A percentile compares a stretch with the other conserved stretches of the same genome.
These are phyloP conservation scores for Mythimna lalbum DNA, from an alignment of 2,888 invertebrate genomes.

Conservation along the genomic window DNA sequence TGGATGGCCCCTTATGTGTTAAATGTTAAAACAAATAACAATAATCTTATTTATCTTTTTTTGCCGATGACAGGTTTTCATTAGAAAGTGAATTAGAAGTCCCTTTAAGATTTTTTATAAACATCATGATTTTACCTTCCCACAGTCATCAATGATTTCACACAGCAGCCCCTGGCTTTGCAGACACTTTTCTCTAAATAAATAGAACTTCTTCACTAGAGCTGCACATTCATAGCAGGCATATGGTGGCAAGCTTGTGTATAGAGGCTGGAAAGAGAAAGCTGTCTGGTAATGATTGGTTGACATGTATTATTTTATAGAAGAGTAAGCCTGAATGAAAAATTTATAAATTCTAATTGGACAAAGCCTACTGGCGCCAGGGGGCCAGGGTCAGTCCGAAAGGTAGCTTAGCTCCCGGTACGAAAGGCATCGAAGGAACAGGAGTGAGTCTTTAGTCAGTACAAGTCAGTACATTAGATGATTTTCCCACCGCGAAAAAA, in stretches of 20 bases:
- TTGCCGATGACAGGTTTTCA: too few species aligned
- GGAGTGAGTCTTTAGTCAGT: too few species aligned
- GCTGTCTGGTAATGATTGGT: neutral
- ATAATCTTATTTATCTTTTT: too few species aligned
- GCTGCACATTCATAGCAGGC: slow-evolving; percentile 81
- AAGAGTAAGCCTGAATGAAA: neutral
- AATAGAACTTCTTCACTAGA: slow-evolving; percentile 76
- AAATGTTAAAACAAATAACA: too few species aligned
- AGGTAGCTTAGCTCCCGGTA: too few species aligned
- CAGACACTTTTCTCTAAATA: slow-evolving; percentile 79
- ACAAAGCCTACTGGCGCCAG: too few species aligned
- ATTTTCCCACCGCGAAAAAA: too few species aligned
- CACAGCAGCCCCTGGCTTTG: slow-evolving; percentile 76
- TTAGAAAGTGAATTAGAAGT: neutral
- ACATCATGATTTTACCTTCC: slow-evolving; percentile 71
- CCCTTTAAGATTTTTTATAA: neutral
- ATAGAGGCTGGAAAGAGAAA: slow-evolving; percentile 66
- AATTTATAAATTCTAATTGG: neutral
- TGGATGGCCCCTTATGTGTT: too few species aligned
- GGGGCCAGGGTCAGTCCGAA: too few species aligned
- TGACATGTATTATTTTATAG: too few species aligned
- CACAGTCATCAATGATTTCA: slow-evolving; percentile 71
- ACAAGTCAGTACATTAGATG: too few species aligned
- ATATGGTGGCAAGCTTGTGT: slow-evolving; percentile 71
- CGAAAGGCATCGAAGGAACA: too few species aligned